Evolutionary conservation across 2,113 vertebrate genomes (phyloP).

Genomic region (Hystrix brachyura): DNA sequence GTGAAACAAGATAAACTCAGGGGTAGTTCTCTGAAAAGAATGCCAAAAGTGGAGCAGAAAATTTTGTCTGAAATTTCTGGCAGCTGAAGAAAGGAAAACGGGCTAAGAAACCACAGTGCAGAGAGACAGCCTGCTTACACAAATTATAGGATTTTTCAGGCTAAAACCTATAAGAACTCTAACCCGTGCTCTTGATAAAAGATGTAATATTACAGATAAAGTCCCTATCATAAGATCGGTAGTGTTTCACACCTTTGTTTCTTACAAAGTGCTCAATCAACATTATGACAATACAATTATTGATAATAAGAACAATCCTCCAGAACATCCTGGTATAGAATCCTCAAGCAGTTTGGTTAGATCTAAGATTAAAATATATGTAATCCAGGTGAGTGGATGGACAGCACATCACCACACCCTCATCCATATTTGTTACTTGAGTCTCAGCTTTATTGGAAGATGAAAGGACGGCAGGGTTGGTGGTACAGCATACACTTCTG

Average conservation of each 20-base stretch:
- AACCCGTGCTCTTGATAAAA: background rate
- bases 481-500: background rate
- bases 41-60: background rate
- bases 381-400: background rate
- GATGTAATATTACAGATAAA: background rate
- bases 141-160: background rate
- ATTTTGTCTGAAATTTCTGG: background rate
- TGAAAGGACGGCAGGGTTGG: background rate
- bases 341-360: background rate
- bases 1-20: background rate
- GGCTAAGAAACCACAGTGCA: background rate
- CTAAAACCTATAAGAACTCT: background rate
- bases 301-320: background rate
- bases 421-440: background rate
- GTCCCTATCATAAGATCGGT: background rate
- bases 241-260: background rate
- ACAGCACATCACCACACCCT: background rate
- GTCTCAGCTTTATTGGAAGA: background rate
- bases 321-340: background rate
- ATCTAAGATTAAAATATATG: background rate
- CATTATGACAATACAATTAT: background rate
- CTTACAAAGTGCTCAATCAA: background rate
- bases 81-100: background rate
- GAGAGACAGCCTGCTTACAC: background rate
- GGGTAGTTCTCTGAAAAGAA: background rate